phyloP scores from a whole-genome alignment of 2,797 vertebrate genomes.

The Podarcis lilfordi region DNA sequence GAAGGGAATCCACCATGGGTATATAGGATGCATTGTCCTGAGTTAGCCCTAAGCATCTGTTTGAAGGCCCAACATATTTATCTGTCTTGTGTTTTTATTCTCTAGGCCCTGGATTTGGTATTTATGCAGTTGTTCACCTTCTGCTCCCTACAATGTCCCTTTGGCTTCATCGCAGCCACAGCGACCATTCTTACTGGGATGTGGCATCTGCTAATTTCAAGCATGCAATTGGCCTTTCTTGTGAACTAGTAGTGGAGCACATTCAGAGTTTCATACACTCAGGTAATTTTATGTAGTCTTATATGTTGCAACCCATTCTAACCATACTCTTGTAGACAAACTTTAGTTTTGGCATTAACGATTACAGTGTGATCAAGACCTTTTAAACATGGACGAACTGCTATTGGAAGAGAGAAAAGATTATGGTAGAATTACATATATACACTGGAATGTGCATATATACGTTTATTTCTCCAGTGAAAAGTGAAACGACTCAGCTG shows the following conservation, averaged over 20 bases:
- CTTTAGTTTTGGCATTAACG: not conserved
- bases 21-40: not conserved
- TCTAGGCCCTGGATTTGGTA: constrained; percentile 93
- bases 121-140: constrained; percentile 94
- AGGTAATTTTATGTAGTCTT: constrained; percentile 74
- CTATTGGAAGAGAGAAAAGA: not conserved
- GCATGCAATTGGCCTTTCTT: constrained; percentile 95
- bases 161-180: constrained; percentile 94
- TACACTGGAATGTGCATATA: not conserved
- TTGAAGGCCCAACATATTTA: not conserved
- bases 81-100: constrained; percentile 46
- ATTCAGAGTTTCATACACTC: constrained; percentile 95
- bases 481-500: not conserved
- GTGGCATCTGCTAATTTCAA: constrained; percentile 95
- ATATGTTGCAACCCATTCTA: too few species aligned
- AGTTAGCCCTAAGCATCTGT: not conserved
- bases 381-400: too few species aligned
- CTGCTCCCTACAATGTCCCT: constrained; percentile 96
- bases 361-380: not conserved
- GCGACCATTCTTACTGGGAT: constrained; percentile 96
- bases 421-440: not conserved
- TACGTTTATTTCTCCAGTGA: not conserved
- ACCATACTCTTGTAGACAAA: not conserved
- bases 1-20: not conserved
- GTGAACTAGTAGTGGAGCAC: constrained; percentile 96